A percentile compares a stretch with the other conserved stretches of the same genome.
Conservation (phyloP, 2,888 invertebrate genomes). For the Tortricodes alternella region DNA sequence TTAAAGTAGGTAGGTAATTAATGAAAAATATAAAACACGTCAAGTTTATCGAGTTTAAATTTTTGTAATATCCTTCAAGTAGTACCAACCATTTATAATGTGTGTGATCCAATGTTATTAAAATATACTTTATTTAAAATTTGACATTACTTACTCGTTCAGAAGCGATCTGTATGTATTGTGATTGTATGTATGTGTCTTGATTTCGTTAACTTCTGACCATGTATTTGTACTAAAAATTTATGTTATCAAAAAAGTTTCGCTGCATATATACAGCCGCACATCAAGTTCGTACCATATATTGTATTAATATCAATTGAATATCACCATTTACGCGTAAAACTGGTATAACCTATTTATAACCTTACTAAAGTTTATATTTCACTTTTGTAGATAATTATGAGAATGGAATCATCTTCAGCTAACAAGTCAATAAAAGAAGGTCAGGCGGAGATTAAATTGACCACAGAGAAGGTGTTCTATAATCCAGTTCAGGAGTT, state of each 20-base stretch:
- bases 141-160: too few relatives aligned
- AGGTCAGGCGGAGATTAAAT: slow-evolving; percentile 89
- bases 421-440: slow-evolving; percentile 82
- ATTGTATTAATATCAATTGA: neutral
- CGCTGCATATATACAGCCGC: neutral
- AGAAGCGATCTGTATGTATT: neutral
- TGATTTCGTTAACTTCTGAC: too few relatives aligned
- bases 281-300: slow-evolving; percentile 17
- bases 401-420: slow-evolving; percentile 56
- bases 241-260: slow-evolving; percentile 12
- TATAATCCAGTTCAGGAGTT: slow-evolving; percentile 99
- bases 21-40: too few relatives aligned
- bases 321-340: neutral
- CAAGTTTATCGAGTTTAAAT: too few relatives aligned
- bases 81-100: too few relatives aligned
- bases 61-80: too few relatives aligned
- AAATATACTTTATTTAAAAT: too few relatives aligned
- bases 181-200: slow-evolving; percentile 21
- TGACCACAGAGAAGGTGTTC: slow-evolving; percentile 91
- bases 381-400: slow-evolving; percentile 42
- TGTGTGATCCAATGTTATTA: too few relatives aligned
- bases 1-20: too few relatives aligned
- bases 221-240: slow-evolving; percentile 6
- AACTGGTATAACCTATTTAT: slow-evolving; percentile 1
- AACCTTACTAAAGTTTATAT: neutral